A percentile compares a stretch with the other conserved stretches of the same genome.
Conservation (phyloP, 2,113 vertebrate genomes). For the Apodemus speciosus region DNA sequence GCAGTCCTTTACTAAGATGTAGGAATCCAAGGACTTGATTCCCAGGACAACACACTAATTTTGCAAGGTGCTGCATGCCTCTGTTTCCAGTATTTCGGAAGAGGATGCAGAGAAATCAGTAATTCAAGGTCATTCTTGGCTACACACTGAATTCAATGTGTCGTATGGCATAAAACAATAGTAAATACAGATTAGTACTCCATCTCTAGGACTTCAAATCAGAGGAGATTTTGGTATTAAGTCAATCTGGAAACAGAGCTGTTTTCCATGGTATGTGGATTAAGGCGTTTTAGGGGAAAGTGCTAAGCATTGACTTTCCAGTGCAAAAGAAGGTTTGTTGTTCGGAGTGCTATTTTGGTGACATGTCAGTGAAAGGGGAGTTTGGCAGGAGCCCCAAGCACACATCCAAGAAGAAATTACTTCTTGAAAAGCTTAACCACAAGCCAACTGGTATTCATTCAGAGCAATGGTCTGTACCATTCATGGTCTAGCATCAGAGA, state of each 20-base stretch:
- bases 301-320: not conserved
- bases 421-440: not conserved
- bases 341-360: accelerated
- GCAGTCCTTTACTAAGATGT: not conserved
- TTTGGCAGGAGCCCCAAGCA: not conserved
- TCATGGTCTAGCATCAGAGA: not conserved
- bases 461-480: not conserved
- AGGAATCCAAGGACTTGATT: not conserved
- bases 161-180: not conserved
- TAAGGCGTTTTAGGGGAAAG: not conserved
- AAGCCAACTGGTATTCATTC: not conserved
- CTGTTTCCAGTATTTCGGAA: too few relatives aligned
- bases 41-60: not conserved
- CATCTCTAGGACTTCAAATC: not conserved
- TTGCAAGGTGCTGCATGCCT: too few relatives aligned
- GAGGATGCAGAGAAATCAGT: not conserved
- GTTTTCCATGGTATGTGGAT: not conserved
- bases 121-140: not conserved
- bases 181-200: not conserved
- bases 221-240: not conserved
- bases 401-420: too few relatives aligned
- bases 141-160: not conserved
- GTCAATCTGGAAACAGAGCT: not conserved
- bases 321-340: not conserved
- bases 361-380: not conserved